Evolutionary conservation across 2,113 vertebrate genomes (phyloP).

Genomic region (Dryoscopus gambensis): DNA sequence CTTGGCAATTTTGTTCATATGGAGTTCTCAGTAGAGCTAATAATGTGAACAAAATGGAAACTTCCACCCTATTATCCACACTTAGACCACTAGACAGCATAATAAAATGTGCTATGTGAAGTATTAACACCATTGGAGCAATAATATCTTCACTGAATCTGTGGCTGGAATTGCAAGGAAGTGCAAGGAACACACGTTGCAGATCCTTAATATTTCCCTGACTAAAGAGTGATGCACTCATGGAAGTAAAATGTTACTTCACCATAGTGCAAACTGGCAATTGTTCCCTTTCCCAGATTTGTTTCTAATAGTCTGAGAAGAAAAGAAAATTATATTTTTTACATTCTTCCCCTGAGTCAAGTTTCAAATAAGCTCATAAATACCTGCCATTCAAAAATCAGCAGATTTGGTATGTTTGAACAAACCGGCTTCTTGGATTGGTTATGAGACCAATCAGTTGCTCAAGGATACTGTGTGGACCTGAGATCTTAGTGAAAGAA

Average conservation of each 20-base stretch:
- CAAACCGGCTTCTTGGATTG: background rate
- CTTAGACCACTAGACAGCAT: background rate
- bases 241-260: background rate
- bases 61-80: background rate
- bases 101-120: background rate
- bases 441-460: background rate
- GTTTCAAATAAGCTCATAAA: background rate
- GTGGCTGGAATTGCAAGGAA: background rate
- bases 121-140: background rate
- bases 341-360: background rate
- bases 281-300: background rate
- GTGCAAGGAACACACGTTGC: rapidly evolving
- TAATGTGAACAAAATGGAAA: background rate
- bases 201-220: background rate
- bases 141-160: background rate
- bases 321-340: background rate
- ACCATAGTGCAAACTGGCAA: background rate
- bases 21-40: background rate
- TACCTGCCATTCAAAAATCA: background rate
- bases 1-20: background rate
- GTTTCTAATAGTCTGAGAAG: background rate
- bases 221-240: background rate
- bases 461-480: background rate
- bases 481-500: background rate
- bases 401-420: background rate